Evolutionary conservation across 2,888 invertebrate genomes (phyloP), one percentile per base, ranked within the genome.

Genomic region (Pegoplata infirma): DNA sequence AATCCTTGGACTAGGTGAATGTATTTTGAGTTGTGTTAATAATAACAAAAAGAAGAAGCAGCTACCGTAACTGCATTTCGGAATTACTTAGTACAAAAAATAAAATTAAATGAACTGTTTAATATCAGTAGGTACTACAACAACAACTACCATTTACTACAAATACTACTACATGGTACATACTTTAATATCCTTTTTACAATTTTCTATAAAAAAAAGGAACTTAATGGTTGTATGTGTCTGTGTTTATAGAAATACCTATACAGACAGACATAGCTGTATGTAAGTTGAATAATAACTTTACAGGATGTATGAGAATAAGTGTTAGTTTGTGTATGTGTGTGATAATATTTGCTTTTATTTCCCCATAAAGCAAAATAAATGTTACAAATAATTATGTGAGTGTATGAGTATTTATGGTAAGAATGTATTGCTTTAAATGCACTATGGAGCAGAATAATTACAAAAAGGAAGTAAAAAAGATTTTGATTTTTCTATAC

Each of bases 81-180:
- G 3, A 19, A 10, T 69, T 14, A 56, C 5, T 67, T 12, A 47
- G 23, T 19, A 32, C 32, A 10, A 32, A 12, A 32, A 32, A 40
- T 40, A 12, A 32, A 32, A 40, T 40, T 53, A 59, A 76, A 71
- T 53, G 55, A 71, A 47, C 44, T 49, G 40, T 36, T 68, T 19
- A 46, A 14, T 3, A 8, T n/a, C 7, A 53, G 12, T n/a, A n/a
- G n/a, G n/a, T 19, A 46, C 14, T 16, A n/a, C n/a, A n/a, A n/a
- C n/a, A n/a, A n/a, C n/a, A n/a, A 46, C 16, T 16, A 7, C n/a
- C 17, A 14, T 46, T 7, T 7, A 0, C n/a, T n/a, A 17, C 16
- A 46, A 46, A 46, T 46, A n/a, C 16, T n/a, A 16, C 17, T 17
- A 5, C n/a, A 46, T 46, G 8, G 46, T 44, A 46, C 17, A n/a